Percentiles rank a stretch among this genome's conserved stretches.
Evolutionary conservation across 2,797 vertebrate species (phyloP).

Genomic region (Manis crassicaudata): DNA sequence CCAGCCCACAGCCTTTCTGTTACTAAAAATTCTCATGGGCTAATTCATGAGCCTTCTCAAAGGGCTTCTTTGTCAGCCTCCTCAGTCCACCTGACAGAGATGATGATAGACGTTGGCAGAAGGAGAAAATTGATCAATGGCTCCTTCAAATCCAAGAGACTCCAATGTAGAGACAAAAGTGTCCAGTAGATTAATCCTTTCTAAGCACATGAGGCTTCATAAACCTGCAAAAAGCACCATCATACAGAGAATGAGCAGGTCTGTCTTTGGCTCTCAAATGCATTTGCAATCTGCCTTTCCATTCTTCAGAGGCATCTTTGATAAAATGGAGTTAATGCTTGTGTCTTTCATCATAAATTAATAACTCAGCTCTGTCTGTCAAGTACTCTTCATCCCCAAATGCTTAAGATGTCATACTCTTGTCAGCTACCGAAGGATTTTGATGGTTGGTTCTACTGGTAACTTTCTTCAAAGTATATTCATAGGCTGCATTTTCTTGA

Average conservation of each 20-base stretch:
- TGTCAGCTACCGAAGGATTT: not conserved
- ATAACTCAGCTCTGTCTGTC: not conserved
- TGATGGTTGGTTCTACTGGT: not conserved
- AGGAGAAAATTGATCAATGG: conserved; percentile 39
- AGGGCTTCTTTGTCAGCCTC: conserved; percentile 47
- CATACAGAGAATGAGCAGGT: not conserved
- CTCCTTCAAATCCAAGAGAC: conserved; percentile 42
- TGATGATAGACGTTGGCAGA: conserved; percentile 18
- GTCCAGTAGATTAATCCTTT: conserved; percentile 38
- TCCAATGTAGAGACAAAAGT: conserved; percentile 3
- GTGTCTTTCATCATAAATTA: conserved; percentile 55
- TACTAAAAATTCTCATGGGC: conserved; percentile 46
- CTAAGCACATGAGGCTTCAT: conserved; percentile 8
- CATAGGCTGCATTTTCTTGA: not conserved
- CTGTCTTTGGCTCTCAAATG: conserved; percentile 53
- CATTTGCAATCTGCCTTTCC: not conserved
- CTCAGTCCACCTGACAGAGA: conserved; percentile 10
- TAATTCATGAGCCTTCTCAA: conserved; percentile 53
- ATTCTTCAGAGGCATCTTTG: not conserved
- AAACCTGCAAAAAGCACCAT: not conserved
- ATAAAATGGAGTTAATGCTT: conserved; percentile 7
- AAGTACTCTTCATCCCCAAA: not conserved
- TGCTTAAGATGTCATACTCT: conserved; percentile 12
- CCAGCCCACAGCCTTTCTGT: not conserved
- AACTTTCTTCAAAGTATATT: not conserved